These are phyloP conservation scores for Telmatherina bonti DNA, from an alignment of 2,797 vertebrate species.

Conservation along the genomic window DNA sequence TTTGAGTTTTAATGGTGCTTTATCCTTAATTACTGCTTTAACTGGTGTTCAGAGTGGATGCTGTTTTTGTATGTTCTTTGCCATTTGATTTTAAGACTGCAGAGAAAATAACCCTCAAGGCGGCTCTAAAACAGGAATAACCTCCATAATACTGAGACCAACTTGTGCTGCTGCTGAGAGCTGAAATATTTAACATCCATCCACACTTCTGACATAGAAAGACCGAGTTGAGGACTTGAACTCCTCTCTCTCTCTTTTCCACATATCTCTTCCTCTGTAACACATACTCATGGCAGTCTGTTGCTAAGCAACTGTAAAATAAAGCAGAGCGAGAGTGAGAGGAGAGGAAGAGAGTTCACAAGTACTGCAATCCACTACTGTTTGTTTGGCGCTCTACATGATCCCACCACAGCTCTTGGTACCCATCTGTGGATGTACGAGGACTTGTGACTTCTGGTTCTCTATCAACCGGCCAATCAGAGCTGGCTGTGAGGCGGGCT, in stretches of 20 bases:
- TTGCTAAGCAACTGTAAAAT: constrained; percentile 89
- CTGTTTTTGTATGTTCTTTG: background rate
- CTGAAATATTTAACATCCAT: constrained; percentile 74
- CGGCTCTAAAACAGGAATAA: constrained; percentile 27
- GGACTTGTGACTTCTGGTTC: constrained; percentile 76
- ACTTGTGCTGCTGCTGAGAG: constrained; percentile 45
- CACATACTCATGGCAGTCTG: constrained; percentile 66
- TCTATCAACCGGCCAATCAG: constrained; percentile 67
- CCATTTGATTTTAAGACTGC: background rate
- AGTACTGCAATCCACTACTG: constrained; percentile 75
- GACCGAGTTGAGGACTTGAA: constrained; percentile 68
- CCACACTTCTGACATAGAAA: constrained; percentile 55
- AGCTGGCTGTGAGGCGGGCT: constrained; percentile 54
- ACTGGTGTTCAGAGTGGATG: background rate
- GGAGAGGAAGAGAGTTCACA: constrained; percentile 65
- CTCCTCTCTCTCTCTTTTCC: constrained; percentile 77
- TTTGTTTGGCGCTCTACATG: constrained; percentile 71
- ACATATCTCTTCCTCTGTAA: constrained; percentile 67
- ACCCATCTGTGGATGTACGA: constrained; percentile 75
- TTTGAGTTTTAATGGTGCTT: background rate
- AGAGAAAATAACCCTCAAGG: background rate
- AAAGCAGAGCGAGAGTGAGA: constrained; percentile 68
- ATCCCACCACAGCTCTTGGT: constrained; percentile 68
- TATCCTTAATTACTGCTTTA: background rate
- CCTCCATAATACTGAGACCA: constrained; percentile 20